Percentiles rank a stretch among this genome's conserved stretches.
phyloP scores from a whole-genome alignment of 37 sponge, comb jelly and placozoan genomes.

The Oopsacas minuta region DNA sequence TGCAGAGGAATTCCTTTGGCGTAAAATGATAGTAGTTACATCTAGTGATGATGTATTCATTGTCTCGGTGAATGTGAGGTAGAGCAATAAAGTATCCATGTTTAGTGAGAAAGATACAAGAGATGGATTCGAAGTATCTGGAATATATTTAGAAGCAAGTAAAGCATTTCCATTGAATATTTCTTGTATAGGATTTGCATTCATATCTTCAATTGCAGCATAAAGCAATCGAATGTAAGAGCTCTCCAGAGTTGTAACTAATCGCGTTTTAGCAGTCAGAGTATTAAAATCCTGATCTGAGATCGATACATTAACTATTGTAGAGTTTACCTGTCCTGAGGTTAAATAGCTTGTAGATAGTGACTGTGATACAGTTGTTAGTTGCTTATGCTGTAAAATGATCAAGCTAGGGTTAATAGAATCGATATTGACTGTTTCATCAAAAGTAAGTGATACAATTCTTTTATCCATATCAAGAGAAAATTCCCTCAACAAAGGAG shows the following conservation, averaged over 20 bases:
- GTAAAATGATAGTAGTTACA: constrained; percentile 27
- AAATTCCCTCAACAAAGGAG: constrained; percentile 48
- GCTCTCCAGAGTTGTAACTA: constrained; percentile 56
- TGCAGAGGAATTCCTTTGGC: constrained; percentile 29
- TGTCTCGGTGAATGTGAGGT: constrained; percentile 63
- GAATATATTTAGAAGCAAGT: constrained; percentile 2
- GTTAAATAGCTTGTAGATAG: background rate
- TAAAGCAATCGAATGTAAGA: constrained; percentile 38
- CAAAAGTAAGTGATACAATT: constrained; percentile 50
- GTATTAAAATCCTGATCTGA: constrained; percentile 38
- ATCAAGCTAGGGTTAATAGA: constrained; percentile 27
- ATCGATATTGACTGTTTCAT: constrained; percentile 64
- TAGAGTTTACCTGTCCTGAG: background rate
- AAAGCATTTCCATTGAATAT: constrained; percentile 27
- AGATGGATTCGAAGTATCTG: constrained; percentile 44
- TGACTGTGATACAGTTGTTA: background rate
- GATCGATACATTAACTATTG: constrained; percentile 28
- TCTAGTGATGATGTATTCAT: constrained; percentile 43
- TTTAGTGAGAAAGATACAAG: constrained; percentile 50
- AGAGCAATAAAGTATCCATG: constrained; percentile 44
- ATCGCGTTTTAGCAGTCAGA: constrained; percentile 30
- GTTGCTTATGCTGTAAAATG: constrained; percentile 23
- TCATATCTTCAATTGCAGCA: constrained; percentile 60
- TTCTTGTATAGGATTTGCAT: constrained; percentile 33
- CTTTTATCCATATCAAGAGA: constrained; percentile 58